Conservation (phyloP, 2,888 invertebrate genomes). For the Mantis religiosa region DNA sequence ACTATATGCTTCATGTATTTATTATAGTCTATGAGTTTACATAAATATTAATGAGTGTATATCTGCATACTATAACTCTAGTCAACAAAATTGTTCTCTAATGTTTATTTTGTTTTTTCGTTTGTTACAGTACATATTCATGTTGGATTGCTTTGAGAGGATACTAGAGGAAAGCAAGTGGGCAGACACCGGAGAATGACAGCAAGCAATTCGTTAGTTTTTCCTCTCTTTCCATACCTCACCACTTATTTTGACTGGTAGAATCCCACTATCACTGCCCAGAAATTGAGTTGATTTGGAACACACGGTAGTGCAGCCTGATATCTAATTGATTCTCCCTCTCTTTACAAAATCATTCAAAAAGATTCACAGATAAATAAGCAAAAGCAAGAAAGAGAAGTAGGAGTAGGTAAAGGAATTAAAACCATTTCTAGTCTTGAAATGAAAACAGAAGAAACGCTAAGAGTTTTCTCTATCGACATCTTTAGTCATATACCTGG, state of each 20-base stretch:
- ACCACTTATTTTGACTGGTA: neutral
- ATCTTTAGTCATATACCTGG: neutral
- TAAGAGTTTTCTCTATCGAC: neutral
- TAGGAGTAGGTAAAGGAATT: neutral
- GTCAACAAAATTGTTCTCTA: too few species aligned
- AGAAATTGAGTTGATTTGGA: neutral
- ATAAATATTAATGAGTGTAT: too few species aligned
- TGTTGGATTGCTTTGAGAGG: conserved; percentile 92
- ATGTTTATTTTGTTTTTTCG: neutral
- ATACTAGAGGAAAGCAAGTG: conserved; percentile 89
- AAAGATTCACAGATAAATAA: neutral
- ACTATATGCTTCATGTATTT: too few species aligned
- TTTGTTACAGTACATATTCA: conserved; percentile 73
- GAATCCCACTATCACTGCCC: neutral
- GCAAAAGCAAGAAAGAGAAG: neutral
- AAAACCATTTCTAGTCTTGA: neutral
- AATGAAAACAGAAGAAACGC: neutral
- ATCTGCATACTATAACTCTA: too few species aligned
- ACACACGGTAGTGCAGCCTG: neutral
- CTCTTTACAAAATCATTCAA: neutral
- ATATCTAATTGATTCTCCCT: neutral
- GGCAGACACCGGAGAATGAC: conserved; percentile 77
- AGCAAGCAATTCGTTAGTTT: conserved; percentile 7
- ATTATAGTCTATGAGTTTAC: too few species aligned
- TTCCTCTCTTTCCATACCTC: conserved; percentile 18